Evolutionary conservation across 2,888 invertebrate species (phyloP).

Genomic region (Leucophenga maculata): DNA sequence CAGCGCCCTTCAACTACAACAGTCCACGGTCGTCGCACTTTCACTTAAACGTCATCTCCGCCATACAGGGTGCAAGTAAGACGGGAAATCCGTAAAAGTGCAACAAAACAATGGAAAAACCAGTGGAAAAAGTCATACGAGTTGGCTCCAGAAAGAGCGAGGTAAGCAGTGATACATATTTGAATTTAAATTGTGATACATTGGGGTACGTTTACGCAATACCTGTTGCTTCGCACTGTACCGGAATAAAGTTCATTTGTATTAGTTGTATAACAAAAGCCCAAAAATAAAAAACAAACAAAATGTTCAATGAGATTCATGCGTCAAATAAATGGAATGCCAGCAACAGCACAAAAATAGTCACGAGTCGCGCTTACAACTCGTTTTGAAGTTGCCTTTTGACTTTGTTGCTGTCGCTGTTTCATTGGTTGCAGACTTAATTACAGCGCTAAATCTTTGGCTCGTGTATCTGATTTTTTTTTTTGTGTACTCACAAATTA

Average conservation of each 20-base stretch:
- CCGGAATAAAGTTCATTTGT: neutral
- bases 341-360: no score
- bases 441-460: neutral
- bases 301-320: neutral
- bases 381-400: conserved; percentile 3
- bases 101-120: conserved; percentile 11
- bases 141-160: conserved; percentile 90
- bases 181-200: no score
- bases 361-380: neutral
- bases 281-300: neutral
- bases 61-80: conserved; percentile 10
- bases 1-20: conserved; percentile 28
- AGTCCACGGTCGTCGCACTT: conserved; percentile 44
- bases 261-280: conserved; percentile 23
- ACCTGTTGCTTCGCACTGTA: conserved; percentile 55
- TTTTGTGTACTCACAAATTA: neutral
- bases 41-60: conserved; percentile 40
- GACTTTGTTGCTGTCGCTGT: neutral
- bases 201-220: conserved; percentile 50
- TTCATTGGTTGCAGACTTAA: conserved; percentile 7
- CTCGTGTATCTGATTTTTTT: neutral
- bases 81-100: neutral
- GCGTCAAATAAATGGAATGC: no score
- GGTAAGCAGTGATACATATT: conserved; percentile 75
- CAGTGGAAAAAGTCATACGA: conserved; percentile 75